A percentile compares a stretch with the other conserved stretches of the same genome.
These are phyloP conservation scores for Micrastur ruficollis DNA, from an alignment of 2,797 vertebrate species.

Conservation along the genomic window DNA sequence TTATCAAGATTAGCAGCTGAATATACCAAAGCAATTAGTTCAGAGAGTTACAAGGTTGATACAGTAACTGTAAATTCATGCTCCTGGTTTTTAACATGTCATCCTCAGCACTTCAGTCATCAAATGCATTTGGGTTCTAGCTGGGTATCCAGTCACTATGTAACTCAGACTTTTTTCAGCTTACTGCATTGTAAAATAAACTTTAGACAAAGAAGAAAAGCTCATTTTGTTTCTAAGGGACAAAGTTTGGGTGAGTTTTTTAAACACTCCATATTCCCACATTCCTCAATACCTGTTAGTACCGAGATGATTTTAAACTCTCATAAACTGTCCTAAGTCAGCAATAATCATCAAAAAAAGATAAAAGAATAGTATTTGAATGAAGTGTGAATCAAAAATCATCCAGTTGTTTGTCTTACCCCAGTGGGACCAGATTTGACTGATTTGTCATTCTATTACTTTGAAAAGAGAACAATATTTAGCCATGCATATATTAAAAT, in stretches of 20 bases:
- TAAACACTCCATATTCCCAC: background rate
- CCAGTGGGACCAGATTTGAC: background rate
- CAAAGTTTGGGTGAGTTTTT: background rate
- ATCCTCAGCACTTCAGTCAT: background rate
- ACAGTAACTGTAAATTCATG: background rate
- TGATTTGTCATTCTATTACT: background rate
- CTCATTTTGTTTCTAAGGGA: background rate
- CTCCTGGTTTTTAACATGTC: background rate
- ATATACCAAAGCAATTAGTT: background rate
- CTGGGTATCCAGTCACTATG: background rate
- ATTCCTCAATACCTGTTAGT: background rate
- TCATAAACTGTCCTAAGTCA: background rate
- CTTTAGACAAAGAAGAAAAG: background rate
- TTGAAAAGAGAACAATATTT: background rate
- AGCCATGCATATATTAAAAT: background rate
- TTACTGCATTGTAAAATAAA: background rate
- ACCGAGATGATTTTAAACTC: background rate
- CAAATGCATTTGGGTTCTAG: background rate
- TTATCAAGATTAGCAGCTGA: background rate
- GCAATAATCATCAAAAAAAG: background rate
- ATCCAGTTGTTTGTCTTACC: background rate
- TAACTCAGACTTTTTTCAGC: background rate
- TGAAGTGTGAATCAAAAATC: background rate
- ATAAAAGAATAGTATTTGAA: background rate
- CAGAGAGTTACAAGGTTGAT: background rate